Evolutionary conservation across 1,140 invertebrate genomes (phyloP).

Genomic region (Ectropis grisescens): DNA sequence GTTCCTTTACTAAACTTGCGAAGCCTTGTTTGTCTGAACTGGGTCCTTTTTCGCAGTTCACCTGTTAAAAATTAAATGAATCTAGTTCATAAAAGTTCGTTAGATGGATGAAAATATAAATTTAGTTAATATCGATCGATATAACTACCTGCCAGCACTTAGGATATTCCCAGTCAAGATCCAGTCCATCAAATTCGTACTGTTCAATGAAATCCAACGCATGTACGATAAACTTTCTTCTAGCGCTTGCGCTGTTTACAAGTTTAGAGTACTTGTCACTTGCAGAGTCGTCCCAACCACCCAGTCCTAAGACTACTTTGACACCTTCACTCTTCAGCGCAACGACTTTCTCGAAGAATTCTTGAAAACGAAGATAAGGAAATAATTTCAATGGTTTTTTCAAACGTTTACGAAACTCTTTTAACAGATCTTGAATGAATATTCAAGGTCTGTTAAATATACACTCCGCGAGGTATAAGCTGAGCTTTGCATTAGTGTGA

Average conservation of each 20-base stretch:
- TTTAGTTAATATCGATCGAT: slow-evolving; percentile 29
- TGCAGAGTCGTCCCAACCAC: slow-evolving; percentile 91
- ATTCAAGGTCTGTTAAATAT: no score
- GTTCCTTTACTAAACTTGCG: slow-evolving; percentile 77
- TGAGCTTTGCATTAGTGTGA: no score
- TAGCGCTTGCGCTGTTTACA: slow-evolving; percentile 79
- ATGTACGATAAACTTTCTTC: slow-evolving; percentile 81
- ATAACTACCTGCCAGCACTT: slow-evolving; percentile 90
- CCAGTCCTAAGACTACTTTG: slow-evolving; percentile 87
- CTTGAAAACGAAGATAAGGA: slow-evolving; percentile 45
- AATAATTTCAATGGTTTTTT: neutral
- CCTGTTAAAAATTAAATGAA: no score
- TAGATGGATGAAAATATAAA: slow-evolving; percentile 4
- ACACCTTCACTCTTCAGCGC: slow-evolving; percentile 80
- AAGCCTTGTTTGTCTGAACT: slow-evolving; percentile 83
- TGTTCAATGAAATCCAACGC: slow-evolving; percentile 83
- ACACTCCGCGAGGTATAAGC: no score
- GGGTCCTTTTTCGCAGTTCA: slow-evolving; percentile 84
- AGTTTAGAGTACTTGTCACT: slow-evolving; percentile 89
- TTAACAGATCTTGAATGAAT: no score
- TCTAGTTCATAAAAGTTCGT: slow-evolving; percentile 1
- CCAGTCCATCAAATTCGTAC: slow-evolving; percentile 87
- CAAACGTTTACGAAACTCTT: no score
- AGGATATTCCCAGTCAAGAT: slow-evolving; percentile 93
- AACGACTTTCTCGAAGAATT: slow-evolving; percentile 87